Percentiles rank a stretch among this genome's conserved stretches.
Evolutionary conservation across 2,888 invertebrate species (phyloP).

Genomic region (Ochropleura plecta): DNA sequence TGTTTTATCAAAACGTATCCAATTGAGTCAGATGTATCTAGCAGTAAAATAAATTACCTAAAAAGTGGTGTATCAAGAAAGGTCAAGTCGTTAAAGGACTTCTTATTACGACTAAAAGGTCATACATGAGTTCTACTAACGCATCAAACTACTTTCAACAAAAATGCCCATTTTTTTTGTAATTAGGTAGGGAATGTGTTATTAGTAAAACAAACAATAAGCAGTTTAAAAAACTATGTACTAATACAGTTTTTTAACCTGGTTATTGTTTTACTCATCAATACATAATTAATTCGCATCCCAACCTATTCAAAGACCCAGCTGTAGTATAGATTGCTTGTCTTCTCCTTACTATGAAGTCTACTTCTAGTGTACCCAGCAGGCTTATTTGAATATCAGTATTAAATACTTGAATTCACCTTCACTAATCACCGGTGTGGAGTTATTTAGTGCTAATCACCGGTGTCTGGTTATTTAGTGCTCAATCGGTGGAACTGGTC

Average conservation of each 20-base stretch:
- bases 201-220: too few relatives aligned
- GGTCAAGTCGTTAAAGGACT: background rate
- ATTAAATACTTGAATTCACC: slow-evolving; percentile 39
- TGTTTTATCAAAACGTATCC: background rate
- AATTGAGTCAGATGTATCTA: background rate
- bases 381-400: slow-evolving; percentile 2
- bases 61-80: background rate
- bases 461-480: slow-evolving; percentile 45
- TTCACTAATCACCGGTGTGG: slow-evolving; percentile 42
- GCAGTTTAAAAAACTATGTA: too few relatives aligned
- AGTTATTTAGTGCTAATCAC: slow-evolving; percentile 25
- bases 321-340: background rate
- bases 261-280: too few relatives aligned
- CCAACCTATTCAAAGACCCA: background rate
- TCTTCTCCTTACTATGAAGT: background rate
- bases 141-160: too few relatives aligned
- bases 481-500: slow-evolving; percentile 55
- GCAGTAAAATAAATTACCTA: background rate
- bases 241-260: too few relatives aligned
- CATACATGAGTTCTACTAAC: background rate
- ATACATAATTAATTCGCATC: background rate
- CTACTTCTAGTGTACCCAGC: background rate
- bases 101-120: background rate
- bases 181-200: too few relatives aligned
- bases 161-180: too few relatives aligned